Conservation (phyloP, 2,888 invertebrate species). For the Willowsia nigromaculata region DNA sequence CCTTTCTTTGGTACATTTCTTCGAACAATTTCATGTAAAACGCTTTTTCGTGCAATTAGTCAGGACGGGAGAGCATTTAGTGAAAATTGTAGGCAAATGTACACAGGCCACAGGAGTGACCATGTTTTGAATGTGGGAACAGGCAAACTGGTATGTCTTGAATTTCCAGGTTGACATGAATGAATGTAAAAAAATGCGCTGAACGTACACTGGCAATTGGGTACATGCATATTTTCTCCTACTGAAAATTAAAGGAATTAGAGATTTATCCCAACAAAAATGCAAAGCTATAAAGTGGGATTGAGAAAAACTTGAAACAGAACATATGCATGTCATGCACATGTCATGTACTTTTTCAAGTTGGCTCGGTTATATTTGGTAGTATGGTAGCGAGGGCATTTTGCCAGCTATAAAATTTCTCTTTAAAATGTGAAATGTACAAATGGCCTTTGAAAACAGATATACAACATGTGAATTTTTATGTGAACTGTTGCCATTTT, state of each 20-base stretch:
- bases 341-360: neutral
- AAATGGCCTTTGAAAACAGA: neutral
- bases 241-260: neutral
- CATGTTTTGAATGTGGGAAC: too few species aligned
- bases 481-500: neutral
- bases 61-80: too few species aligned
- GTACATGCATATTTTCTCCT: neutral
- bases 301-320: neutral
- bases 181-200: neutral
- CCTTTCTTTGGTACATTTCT: too few species aligned
- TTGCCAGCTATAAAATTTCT: slow-evolving; percentile 31
- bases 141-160: neutral
- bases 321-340: neutral
- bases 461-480: neutral
- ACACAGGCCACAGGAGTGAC: too few species aligned
- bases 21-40: neutral
- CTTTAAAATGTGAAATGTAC: neutral
- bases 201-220: neutral
- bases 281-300: too few species aligned
- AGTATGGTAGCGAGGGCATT: slow-evolving; percentile 8
- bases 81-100: too few species aligned
- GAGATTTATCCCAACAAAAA: neutral
- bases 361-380: neutral
- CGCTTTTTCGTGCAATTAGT: neutral
- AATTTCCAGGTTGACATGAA: neutral